These are phyloP conservation scores for Tachyglossus aculeatus DNA, from an alignment of 2,797 vertebrate species.

Conservation along the genomic window DNA sequence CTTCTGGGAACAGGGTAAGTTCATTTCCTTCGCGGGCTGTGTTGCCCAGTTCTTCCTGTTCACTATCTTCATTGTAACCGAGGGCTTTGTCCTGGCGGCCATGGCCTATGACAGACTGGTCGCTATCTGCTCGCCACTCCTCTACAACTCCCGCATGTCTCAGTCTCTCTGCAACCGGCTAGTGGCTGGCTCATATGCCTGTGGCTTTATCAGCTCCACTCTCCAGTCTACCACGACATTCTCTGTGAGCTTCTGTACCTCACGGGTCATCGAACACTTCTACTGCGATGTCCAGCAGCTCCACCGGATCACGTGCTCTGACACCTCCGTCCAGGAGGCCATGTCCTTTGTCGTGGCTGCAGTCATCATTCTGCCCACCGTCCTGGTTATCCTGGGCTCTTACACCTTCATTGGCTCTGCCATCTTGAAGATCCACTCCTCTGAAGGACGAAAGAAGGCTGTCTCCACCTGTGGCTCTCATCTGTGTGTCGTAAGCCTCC, in stretches of 20 bases:
- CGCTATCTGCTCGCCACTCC: slow-evolving; percentile 52
- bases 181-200: slow-evolving; percentile 46
- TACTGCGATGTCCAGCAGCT: slow-evolving; percentile 56
- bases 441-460: slow-evolving; percentile 48
- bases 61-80: slow-evolving; percentile 48
- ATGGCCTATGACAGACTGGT: slow-evolving; percentile 58
- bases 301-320: slow-evolving; percentile 47
- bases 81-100: slow-evolving; percentile 50
- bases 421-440: slow-evolving; percentile 47
- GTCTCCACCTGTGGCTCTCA: slow-evolving; percentile 63
- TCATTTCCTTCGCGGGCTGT: slow-evolving; percentile 53
- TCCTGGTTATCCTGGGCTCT: slow-evolving; percentile 41
- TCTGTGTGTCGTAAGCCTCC: slow-evolving; percentile 46
- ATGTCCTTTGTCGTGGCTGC: slow-evolving; percentile 33
- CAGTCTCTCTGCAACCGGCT: slow-evolving; percentile 36
- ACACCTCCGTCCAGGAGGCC: slow-evolving; percentile 39
- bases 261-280: slow-evolving; percentile 49
- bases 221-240: slow-evolving; percentile 44
- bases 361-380: slow-evolving; percentile 40
- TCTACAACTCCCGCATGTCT: slow-evolving; percentile 46
- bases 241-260: slow-evolving; percentile 46
- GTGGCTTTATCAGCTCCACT: slow-evolving; percentile 36
- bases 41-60: slow-evolving; percentile 44
- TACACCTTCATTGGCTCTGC: slow-evolving; percentile 46
- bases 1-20: slow-evolving; percentile 37